These are phyloP conservation scores for Cremastinae sp. DNA, from an alignment of 2,888 invertebrate genomes.

Conservation along the genomic window DNA sequence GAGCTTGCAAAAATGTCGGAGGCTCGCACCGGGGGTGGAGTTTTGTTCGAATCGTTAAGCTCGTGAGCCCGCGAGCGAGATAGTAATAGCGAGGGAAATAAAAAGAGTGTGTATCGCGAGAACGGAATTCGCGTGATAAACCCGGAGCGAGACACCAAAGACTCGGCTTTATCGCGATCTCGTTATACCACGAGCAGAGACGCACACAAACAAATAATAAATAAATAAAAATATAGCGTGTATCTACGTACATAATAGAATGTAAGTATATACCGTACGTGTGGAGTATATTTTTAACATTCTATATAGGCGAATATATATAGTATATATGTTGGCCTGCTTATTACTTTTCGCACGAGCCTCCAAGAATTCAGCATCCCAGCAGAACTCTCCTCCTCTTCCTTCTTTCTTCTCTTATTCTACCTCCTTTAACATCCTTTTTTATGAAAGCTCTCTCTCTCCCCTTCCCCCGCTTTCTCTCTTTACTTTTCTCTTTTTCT, in stretches of 20 bases:
- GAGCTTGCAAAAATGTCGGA: slow-evolving; percentile 39
- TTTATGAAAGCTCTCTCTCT: slow-evolving; percentile 43
- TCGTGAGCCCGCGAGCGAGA: slow-evolving; percentile 36
- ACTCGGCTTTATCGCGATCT: slow-evolving; percentile 34
- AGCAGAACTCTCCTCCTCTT: slow-evolving; percentile 29
- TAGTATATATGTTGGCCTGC: slow-evolving; percentile 21
- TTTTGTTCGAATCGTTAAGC: slow-evolving; percentile 55
- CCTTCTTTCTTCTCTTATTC: slow-evolving; percentile 24
- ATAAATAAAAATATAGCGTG: not conserved
- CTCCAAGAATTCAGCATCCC: slow-evolving; percentile 53
- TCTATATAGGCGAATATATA: slow-evolving; percentile 6
- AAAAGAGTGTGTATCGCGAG: slow-evolving; percentile 33
- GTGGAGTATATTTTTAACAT: slow-evolving; percentile 28
- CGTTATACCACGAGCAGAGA: slow-evolving; percentile 7
- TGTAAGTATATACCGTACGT: slow-evolving; percentile 32
- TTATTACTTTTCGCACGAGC: slow-evolving; percentile 57
- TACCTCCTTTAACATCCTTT: slow-evolving; percentile 42
- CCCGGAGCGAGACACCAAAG: slow-evolving; percentile 34
- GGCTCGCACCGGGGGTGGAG: slow-evolving; percentile 20
- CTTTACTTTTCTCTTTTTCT: slow-evolving; percentile 34
- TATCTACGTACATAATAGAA: slow-evolving; percentile 22
- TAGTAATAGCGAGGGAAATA: slow-evolving; percentile 43
- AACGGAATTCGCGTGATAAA: slow-evolving; percentile 21
- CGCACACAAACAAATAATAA: not conserved
- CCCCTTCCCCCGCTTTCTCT: not conserved